Evolutionary conservation across 2,113 vertebrate species (phyloP).

Genomic region (Phalacrocorax brasilianus): DNA sequence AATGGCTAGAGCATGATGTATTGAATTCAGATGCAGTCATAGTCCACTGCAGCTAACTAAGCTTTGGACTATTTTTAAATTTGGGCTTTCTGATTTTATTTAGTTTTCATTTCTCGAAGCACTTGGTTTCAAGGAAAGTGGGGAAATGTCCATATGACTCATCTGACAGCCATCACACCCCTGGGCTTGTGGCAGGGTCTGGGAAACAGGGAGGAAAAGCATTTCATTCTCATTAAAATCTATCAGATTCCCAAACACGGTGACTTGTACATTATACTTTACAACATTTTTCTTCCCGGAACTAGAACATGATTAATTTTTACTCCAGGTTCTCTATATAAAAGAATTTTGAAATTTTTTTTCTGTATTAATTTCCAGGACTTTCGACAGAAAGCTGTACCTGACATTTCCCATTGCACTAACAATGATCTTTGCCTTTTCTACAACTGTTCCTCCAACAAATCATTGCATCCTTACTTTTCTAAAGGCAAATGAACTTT

Average conservation of each 20-base stretch:
- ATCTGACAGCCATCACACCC: background rate
- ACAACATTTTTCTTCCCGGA: background rate
- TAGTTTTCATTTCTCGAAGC: conserved; percentile 1
- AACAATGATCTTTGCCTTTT: background rate
- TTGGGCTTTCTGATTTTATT: conserved; percentile 30
- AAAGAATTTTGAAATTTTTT: background rate
- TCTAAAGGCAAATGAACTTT: background rate
- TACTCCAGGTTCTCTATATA: background rate
- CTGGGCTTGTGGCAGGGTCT: background rate
- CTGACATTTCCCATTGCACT: background rate
- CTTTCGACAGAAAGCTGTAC: background rate
- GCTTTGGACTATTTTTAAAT: conserved; percentile 43
- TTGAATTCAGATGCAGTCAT: background rate
- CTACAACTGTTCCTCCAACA: background rate
- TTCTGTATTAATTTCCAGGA: background rate
- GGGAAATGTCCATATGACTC: conserved; percentile 19
- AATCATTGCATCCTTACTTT: background rate
- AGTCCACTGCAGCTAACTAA: background rate
- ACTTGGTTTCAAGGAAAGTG: background rate
- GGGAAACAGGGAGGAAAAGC: background rate
- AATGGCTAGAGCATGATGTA: background rate
- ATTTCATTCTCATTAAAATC: background rate
- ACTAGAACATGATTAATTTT: background rate
- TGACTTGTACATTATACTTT: background rate
- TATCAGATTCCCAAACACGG: background rate